Evolutionary conservation across 2,888 invertebrate genomes (phyloP), one percentile per base, ranked within the genome.

Genomic region (Mimumesa dahlbomi): DNA sequence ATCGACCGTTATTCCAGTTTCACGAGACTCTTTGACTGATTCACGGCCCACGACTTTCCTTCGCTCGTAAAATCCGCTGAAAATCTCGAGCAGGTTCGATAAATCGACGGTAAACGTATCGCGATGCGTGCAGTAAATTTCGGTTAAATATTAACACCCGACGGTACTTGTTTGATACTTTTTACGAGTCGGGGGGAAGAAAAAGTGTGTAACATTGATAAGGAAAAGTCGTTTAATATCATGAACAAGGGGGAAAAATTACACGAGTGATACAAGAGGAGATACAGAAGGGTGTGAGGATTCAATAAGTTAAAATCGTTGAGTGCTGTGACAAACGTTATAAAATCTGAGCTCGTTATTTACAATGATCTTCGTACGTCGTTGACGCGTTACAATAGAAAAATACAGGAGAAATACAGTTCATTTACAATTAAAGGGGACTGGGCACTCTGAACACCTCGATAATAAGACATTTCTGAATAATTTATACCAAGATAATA

Each of bases 291-390:
- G 9, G 14, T 16, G 19, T 9, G 34, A 38, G 43, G 19, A 62
- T n/a, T n/a, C n/a, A n/a, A n/a, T 48, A 62, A 67, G 50, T 50
- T 59, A 61, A 40, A 46, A 18, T 31, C 22, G 7, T 16, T 9
- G 5, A 19, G 46, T 49, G 45, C 38, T 5, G 0, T 45, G 45
- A 34, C 22, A 25, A 62, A 43, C 52, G 43, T 70, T 72, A 72
- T 7, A 72, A 70, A 72, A 72, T 49, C 31, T 54, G 40, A 22
- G 6, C 56, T 54, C 50, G 18, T 45, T 70, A 72, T 71, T 50
- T 72, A 72, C 72, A 71, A 45, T 7, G 9, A 6, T 5, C 16
- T 22, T n/a, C 9, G 45, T 18, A 11, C 34, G 34, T 7, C 40
- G 45, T 40, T 21, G 6, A 3, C 54, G 36, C 50, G 48, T 56